Conservation (phyloP, 2,113 vertebrate species). For the Scatophagus argus region DNA sequence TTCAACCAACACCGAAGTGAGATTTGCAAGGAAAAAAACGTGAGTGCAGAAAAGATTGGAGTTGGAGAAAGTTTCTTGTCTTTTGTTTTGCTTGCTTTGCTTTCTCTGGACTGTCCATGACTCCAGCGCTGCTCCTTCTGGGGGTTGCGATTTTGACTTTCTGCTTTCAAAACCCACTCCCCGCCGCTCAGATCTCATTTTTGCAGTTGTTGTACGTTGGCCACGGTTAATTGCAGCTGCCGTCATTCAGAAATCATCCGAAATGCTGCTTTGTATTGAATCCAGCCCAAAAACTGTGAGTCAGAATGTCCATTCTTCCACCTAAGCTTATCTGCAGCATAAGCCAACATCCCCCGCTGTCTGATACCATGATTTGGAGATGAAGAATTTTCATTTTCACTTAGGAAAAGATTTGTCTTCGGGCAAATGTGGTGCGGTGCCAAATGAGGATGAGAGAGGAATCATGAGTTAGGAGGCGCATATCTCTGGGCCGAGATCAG, state of each 20-base stretch:
- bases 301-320: conserved; percentile 62
- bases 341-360: conserved; percentile 55
- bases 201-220: conserved; percentile 3
- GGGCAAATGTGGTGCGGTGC: conserved; percentile 58
- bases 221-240: conserved; percentile 33
- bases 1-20: not conserved
- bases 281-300: conserved; percentile 28
- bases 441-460: conserved; percentile 68
- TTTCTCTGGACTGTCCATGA: not conserved
- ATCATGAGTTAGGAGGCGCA: conserved; percentile 83
- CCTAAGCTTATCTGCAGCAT: conserved; percentile 62
- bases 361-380: conserved; percentile 56
- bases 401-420: conserved; percentile 69
- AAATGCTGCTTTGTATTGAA: conserved; percentile 3
- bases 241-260: conserved; percentile 33
- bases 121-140: not conserved
- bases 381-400: conserved; percentile 60
- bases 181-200: conserved; percentile 20
- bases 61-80: no score
- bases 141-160: no score
- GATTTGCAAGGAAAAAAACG: not conserved
- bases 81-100: no score
- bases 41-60: no score
- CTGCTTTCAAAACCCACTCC: not conserved
- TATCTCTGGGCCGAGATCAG: conserved; percentile 93